These are phyloP conservation scores for Drosophila punjabiensis DNA, from an alignment of 1,140 invertebrate genomes.

Conservation along the genomic window DNA sequence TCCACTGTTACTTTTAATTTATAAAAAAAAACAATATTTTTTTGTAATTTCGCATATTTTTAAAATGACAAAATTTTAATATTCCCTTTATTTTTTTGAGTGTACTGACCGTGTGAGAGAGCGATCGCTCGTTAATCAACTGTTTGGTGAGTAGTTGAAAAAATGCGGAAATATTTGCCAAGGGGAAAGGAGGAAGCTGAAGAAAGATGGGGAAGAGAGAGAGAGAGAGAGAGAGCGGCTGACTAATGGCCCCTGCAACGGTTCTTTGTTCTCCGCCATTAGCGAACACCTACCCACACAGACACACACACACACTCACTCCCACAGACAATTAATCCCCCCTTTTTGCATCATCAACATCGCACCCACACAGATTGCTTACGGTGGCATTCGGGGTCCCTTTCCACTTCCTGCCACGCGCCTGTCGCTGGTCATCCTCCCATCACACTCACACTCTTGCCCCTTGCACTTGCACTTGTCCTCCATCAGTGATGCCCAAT, in stretches of 20 bases:
- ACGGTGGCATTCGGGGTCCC: conserved; percentile 18
- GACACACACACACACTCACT: conserved; percentile 1
- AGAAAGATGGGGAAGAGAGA: neutral
- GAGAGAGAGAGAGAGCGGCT: conserved; percentile 7
- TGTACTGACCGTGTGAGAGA: conserved; percentile 7
- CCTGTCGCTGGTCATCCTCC: conserved; percentile 13
- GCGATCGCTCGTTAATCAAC: conserved; percentile 39
- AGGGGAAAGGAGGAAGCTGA: neutral
- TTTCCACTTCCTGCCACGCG: conserved; percentile 16
- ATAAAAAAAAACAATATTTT: neutral
- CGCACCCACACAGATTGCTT: conserved; percentile 15
- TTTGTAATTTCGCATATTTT: neutral
- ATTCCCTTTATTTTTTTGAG: no score
- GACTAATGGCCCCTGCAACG: conserved; percentile 50
- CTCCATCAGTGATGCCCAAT: conserved; percentile 3
- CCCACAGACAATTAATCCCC: conserved; percentile 23
- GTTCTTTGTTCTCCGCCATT: conserved; percentile 50
- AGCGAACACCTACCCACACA: conserved; percentile 34
- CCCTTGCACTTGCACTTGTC: conserved; percentile 27
- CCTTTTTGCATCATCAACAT: neutral
- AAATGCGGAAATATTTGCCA: conserved; percentile 49
- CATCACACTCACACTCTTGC: neutral
- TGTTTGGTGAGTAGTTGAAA: conserved; percentile 36
- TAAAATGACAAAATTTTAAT: fast-evolving
- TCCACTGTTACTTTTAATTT: neutral